Evolutionary conservation across 1,140 invertebrate species (phyloP).

Genomic region (Trichogramma pretiosum): DNA sequence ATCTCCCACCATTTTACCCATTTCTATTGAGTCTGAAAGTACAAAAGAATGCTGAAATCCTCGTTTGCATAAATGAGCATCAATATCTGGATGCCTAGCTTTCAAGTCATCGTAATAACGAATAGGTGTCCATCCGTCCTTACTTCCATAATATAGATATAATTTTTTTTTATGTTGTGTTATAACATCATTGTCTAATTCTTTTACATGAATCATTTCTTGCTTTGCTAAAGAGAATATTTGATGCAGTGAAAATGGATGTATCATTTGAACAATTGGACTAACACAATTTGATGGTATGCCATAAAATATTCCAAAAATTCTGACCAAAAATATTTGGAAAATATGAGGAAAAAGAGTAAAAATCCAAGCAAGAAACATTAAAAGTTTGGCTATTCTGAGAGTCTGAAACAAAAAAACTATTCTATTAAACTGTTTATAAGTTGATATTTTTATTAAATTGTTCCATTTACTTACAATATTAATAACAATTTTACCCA

Average conservation of each 20-base stretch:
- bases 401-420: conserved; percentile 26
- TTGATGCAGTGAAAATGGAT: conserved; percentile 45
- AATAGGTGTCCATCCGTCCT: conserved; percentile 67
- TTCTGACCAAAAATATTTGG: conserved; percentile 42
- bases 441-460: conserved; percentile 5
- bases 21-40: conserved; percentile 49
- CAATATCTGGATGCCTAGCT: conserved; percentile 50
- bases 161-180: conserved; percentile 50
- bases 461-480: conserved; percentile 34
- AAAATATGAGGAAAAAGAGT: conserved; percentile 51
- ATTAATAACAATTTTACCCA: conserved; percentile 55
- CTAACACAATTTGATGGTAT: conserved; percentile 39
- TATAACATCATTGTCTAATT: conserved; percentile 50
- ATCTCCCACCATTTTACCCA: conserved; percentile 53
- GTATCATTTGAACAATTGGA: conserved; percentile 45
- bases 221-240: conserved; percentile 54
- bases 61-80: conserved; percentile 56
- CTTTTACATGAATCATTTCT: conserved; percentile 54
- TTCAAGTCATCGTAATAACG: conserved; percentile 56
- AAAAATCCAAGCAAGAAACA: conserved; percentile 52
- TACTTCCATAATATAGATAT: conserved; percentile 66
- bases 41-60: conserved; percentile 70
- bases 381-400: conserved; percentile 47
- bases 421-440: conserved; percentile 1
- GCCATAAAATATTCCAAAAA: conserved; percentile 45